Conservation (phyloP, 1,140 invertebrate genomes). For the Polypedilum vanderplanki region DNA sequence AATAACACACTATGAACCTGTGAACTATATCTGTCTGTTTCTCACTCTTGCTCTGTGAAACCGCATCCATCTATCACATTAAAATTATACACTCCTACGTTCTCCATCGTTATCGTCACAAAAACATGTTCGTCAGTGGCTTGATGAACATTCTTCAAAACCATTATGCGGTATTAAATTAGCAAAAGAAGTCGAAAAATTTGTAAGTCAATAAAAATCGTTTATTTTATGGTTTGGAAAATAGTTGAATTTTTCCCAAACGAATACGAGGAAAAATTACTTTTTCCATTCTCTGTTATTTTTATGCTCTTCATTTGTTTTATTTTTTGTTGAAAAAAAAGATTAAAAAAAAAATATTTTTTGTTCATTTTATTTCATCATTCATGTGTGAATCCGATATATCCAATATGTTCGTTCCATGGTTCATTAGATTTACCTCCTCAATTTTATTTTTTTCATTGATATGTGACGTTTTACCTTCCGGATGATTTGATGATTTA, state of each 20-base stretch:
- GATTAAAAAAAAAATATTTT: background rate
- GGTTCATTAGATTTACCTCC: conserved; percentile 27
- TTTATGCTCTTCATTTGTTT: background rate
- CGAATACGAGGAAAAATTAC: background rate
- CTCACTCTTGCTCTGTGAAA: background rate
- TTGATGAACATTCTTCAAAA: conserved; percentile 57
- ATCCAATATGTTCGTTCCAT: conserved; percentile 5
- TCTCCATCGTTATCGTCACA: background rate
- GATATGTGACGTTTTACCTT: background rate
- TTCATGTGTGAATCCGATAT: conserved; percentile 30
- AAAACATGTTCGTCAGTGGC: conserved; percentile 48
- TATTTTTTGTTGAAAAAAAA: too few relatives aligned
- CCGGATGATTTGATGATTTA: background rate
- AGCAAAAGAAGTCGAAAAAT: conserved; percentile 53
- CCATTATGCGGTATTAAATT: conserved; percentile 57
- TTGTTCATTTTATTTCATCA: conserved; percentile 23
- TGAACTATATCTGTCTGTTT: too few relatives aligned
- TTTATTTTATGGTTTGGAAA: conserved; percentile 22
- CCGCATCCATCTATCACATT: background rate
- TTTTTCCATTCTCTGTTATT: background rate
- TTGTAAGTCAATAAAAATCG: conserved; percentile 46
- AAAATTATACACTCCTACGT: background rate
- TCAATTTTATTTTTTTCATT: conserved; percentile 29
- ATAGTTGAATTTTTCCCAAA: background rate
- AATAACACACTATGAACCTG: background rate